These are phyloP conservation scores for Gouania willdenowi DNA, from an alignment of 2,797 vertebrate species.

Conservation along the genomic window DNA sequence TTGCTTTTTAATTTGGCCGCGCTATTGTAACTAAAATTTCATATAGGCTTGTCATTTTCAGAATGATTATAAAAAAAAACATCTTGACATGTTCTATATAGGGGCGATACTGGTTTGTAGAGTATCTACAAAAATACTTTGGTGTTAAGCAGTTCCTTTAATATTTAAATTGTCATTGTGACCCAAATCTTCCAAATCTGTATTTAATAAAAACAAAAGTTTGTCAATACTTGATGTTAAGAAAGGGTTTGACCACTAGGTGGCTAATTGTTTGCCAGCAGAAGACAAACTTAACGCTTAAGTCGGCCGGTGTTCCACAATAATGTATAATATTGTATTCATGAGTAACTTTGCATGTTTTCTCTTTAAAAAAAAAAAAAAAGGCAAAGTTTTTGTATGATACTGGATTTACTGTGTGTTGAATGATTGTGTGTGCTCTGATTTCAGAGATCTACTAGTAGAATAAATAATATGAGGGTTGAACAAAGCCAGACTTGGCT, in stretches of 20 bases:
- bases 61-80: conserved; percentile 37
- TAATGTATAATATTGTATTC: conserved; percentile 36
- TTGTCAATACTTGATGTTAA: conserved; percentile 57
- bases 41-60: conserved; percentile 49
- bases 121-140: conserved; percentile 48
- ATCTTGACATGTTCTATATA: conserved; percentile 56
- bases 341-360: conserved; percentile 32
- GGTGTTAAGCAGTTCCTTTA: conserved; percentile 36
- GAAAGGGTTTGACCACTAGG: conserved; percentile 65
- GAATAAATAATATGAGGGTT: conserved; percentile 51
- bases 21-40: conserved; percentile 43
- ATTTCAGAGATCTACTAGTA: conserved; percentile 54
- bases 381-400: too few relatives aligned
- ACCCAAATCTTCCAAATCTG: conserved; percentile 45
- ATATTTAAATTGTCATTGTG: conserved; percentile 46
- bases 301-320: conserved; percentile 30
- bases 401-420: background rate
- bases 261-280: conserved; percentile 56
- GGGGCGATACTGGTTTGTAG: conserved; percentile 51
- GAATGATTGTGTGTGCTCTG: conserved; percentile 10
- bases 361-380: too few relatives aligned
- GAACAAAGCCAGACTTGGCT: conserved; percentile 48
- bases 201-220: conserved; percentile 37
- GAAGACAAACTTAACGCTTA: conserved; percentile 35
- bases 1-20: conserved; percentile 48